phyloP scores from a whole-genome alignment of 2,888 invertebrate species.

The Neoitamus cyanurus region DNA sequence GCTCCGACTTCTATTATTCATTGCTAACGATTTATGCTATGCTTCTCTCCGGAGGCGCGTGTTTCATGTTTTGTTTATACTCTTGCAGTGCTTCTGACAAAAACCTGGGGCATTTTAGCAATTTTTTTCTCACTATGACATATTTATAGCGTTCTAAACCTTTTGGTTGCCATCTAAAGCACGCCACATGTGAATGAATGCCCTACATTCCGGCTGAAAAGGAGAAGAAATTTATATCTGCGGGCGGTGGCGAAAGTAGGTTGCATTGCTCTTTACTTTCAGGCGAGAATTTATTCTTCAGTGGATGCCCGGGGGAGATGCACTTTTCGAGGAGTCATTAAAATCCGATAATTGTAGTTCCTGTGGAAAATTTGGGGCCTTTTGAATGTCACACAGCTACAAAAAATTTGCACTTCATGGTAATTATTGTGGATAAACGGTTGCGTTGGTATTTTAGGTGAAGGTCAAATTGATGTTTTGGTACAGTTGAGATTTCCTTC shows the following conservation, averaged over 20 bases:
- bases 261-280: constrained; percentile 28
- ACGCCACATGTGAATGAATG: constrained; percentile 24
- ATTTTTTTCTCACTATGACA: constrained; percentile 35
- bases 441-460: not conserved
- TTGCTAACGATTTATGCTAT: constrained; percentile 21
- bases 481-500: too few species aligned
- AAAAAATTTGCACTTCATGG: not conserved
- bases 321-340: not conserved
- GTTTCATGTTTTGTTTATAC: constrained; percentile 15
- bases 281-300: not conserved
- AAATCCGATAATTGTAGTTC: not conserved
- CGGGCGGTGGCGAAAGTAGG: constrained; percentile 27
- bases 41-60: not conserved
- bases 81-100: constrained; percentile 29
- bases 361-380: not conserved
- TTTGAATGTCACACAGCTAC: not conserved
- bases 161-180: constrained; percentile 41
- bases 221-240: constrained; percentile 37
- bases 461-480: too few species aligned
- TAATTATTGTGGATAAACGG: not conserved
- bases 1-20: constrained; percentile 5
- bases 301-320: not conserved
- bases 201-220: constrained; percentile 25
- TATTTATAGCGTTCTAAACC: constrained; percentile 38
- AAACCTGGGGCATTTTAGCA: constrained; percentile 33